These are phyloP conservation scores for Phenganax marumi DNA, from an alignment of 92 coral and sea anemone genomes.

Conservation along the genomic window DNA sequence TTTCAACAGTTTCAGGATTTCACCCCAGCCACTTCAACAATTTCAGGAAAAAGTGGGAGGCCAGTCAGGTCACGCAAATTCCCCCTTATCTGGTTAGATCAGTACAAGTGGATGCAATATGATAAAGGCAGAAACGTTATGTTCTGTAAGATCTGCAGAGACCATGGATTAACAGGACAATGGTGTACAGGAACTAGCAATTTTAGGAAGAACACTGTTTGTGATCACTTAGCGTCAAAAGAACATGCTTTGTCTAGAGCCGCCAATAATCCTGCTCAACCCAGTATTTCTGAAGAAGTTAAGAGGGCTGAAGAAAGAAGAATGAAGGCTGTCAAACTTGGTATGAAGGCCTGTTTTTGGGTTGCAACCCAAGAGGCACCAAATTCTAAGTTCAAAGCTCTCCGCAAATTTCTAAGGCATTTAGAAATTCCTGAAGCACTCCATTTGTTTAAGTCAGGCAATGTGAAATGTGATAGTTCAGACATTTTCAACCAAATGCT, in stretches of 20 bases:
- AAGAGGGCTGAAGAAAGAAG: conserved; percentile 9
- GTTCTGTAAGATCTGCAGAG: conserved; percentile 12
- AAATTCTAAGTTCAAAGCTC: conserved; percentile 25
- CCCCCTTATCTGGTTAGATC: background rate
- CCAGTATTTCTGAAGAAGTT: background rate
- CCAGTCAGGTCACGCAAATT: background rate
- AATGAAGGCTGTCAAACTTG: conserved; percentile 6
- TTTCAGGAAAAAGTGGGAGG: background rate
- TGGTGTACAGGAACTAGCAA: conserved; percentile 37
- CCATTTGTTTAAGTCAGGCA: background rate
- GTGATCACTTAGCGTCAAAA: background rate
- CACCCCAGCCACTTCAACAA: too few species aligned
- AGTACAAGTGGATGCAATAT: conserved; percentile 19
- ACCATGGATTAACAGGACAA: background rate
- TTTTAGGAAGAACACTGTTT: conserved; percentile 12
- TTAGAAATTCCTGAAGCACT: conserved; percentile 10
- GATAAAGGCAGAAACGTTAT: conserved; percentile 18
- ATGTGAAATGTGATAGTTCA: conserved; percentile 7
- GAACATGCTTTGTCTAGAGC: background rate
- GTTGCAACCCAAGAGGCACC: conserved; percentile 15
- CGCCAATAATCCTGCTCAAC: background rate
- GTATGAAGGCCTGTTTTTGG: conserved; percentile 1
- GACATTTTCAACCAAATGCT: conserved; percentile 28
- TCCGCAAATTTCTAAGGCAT: conserved; percentile 9
- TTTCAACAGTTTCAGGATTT: too few species aligned